Percentiles rank a stretch among this genome's conserved stretches.
These are phyloP conservation scores for Bolborhynchus lineola DNA, from an alignment of 2,113 vertebrate species.

Conservation along the genomic window DNA sequence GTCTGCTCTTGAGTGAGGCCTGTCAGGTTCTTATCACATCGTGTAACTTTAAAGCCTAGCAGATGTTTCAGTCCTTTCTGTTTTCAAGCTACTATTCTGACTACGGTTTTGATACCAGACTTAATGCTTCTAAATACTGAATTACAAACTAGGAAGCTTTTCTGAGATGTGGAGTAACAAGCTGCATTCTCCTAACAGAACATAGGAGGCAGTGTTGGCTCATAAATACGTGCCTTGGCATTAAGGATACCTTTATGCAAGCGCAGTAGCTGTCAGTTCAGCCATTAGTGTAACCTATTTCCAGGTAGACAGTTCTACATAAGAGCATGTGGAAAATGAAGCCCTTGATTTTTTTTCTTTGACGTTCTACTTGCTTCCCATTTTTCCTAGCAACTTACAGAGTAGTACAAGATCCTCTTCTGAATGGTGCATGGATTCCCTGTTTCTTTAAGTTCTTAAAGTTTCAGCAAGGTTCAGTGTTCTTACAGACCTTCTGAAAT, in stretches of 20 bases:
- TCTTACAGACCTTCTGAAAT: neutral
- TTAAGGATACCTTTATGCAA: neutral
- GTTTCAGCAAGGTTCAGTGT: neutral
- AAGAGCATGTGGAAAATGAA: neutral
- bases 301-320: neutral
- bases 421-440: neutral
- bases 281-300: neutral
- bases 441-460: neutral
- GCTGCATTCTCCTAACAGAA: neutral
- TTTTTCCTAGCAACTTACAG: neutral
- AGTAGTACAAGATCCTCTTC: neutral
- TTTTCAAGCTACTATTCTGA: neutral
- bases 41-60: neutral
- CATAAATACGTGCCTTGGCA: neutral
- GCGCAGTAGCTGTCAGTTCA: neutral
- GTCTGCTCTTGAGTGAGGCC: neutral
- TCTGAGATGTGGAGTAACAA: neutral
- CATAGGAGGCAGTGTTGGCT: slow-evolving; percentile 20
- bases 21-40: neutral
- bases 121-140: neutral
- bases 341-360: neutral
- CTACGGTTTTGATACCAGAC: neutral
- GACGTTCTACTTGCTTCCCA: neutral
- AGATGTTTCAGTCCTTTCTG: neutral
- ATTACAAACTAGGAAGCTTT: neutral